These are phyloP conservation scores for Drosophila lutescens DNA, from an alignment of 2,888 invertebrate species.

Conservation along the genomic window DNA sequence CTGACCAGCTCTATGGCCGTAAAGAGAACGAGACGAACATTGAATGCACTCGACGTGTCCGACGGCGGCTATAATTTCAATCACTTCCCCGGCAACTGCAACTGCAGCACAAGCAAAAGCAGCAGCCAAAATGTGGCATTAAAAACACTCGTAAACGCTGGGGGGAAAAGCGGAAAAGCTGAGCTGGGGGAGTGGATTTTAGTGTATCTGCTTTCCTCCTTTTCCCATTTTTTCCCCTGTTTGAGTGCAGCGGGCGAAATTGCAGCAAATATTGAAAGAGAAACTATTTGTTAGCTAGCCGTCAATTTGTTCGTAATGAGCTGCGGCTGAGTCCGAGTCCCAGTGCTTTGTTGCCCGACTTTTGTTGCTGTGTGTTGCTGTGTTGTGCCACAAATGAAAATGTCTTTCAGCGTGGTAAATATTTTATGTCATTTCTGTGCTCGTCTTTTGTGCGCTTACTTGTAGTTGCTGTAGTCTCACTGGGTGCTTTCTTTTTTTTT, in stretches of 20 bases:
- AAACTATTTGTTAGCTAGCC: constrained; percentile 57
- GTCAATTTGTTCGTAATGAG: constrained; percentile 58
- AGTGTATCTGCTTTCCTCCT: constrained; percentile 8
- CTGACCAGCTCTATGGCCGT: constrained; percentile 52
- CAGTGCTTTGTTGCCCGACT: constrained; percentile 7
- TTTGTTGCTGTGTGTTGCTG: constrained; percentile 7
- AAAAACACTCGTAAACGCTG: constrained; percentile 59
- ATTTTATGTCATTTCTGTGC: constrained; percentile 60
- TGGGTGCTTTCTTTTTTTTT: constrained; percentile 10
- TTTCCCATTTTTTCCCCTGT: constrained; percentile 4
- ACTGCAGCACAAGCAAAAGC: constrained; percentile 18
- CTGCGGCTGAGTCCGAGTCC: constrained; percentile 34
- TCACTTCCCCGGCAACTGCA: constrained; percentile 50
- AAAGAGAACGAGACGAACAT: constrained; percentile 42
- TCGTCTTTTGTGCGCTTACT: constrained; percentile 28
- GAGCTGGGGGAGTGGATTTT: constrained; percentile 15
- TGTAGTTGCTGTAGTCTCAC: constrained; percentile 27
- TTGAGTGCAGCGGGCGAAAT: constrained; percentile 33
- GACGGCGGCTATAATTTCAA: constrained; percentile 59
- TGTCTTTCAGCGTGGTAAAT: constrained; percentile 64
- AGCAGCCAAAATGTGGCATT: constrained; percentile 52
- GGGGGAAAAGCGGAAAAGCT: constrained; percentile 3
- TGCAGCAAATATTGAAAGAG: constrained; percentile 51
- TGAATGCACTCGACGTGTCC: constrained; percentile 61
- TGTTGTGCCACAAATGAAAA: constrained; percentile 54